Evolutionary conservation across 2,888 invertebrate genomes (phyloP), one percentile per base, ranked within the genome.

Genomic region (Glomeris marginata): DNA sequence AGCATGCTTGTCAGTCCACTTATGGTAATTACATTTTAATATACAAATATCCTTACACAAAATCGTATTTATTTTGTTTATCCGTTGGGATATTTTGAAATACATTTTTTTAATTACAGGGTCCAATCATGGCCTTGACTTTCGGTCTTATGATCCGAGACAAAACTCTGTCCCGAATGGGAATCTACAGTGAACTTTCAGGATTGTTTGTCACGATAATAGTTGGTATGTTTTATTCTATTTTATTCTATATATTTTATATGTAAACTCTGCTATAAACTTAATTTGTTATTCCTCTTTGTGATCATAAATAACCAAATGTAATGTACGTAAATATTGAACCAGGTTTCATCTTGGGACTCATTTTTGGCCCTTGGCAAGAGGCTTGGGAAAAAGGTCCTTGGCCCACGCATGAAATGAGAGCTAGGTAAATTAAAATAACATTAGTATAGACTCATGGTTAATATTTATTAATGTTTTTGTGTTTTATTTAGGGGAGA

Each of bases 1-100:
- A 82, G 82, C 61, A 84, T 84, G 83, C 72, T 84, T 16, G 80
- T 84, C 50, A 84, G 83, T 0, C 84, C 84, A 0, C 69, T 84
- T 40, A 83, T 84, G 82, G 81, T 80, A 59, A 58, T 60, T 50
- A 16, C 11, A 21, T n/a, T n/a, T n/a, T n/a, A n/a, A n/a, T n/a
- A n/a, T n/a, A n/a, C n/a, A n/a, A n/a, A n/a, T n/a, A n/a, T n/a
- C n/a, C n/a, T n/a, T n/a, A n/a, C n/a, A n/a, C n/a, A n/a, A n/a
- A n/a, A n/a, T 45, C 15, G n/a, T 36, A 35, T 40, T 46, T 34
- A 41, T 50, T 33, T 35, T 42, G 11, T 11, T 11, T 18, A 2
- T 13, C 33, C 16, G 21, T 11, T 11, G 2, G 33, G n/a, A 45
- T 34, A 45, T 21, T 13, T 4, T 11, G 15, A 40, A 8, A 20